Evolutionary conservation across 1,140 invertebrate species (phyloP), one percentile per base, ranked within the genome.

Genomic region (Sycophaga agraensis): DNA sequence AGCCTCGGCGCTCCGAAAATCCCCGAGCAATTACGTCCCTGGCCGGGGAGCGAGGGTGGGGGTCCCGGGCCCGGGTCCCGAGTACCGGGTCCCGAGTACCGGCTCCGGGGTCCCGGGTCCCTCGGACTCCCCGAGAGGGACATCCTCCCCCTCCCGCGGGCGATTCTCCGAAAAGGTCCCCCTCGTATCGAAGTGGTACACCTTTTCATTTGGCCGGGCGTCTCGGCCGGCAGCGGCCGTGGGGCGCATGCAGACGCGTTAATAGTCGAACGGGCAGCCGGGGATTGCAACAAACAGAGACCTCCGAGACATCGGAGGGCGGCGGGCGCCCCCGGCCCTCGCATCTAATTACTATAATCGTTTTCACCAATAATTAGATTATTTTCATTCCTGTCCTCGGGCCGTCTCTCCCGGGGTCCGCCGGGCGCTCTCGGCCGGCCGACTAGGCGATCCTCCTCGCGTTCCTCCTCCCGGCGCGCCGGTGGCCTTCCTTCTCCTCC

Each of bases 341-440:
- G 65, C 69, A 72, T 63, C 61, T 74, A 77, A 77, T 77, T 73
- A 77, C 75, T 77, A 77, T 77, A 74, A 77, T 75, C 73, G 72
- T 72, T 75, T 74, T 73, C 71, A 70, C 69, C 69, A 74, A 73
- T 77, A 77, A 77, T 77, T 77, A 77, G 75, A 77, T 75, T 75
- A 77, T 73, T 72, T 69, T 70, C 67, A 70, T 69, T 68, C 66
- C 67, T 60, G 65, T 64, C 63, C 64, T 66, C 57, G 49, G 39
- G 51, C 57, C 42, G 43, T 51, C 40, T n/a, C 45, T 65, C 56
- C n/a, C n/a, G n/a, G n/a, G n/a, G n/a, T 42, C 26, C n/a, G 0
- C 14, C 45, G 19, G 26, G 19, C 22, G 24, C 16, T 58, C 57
- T 39, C n/a, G n/a, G n/a, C n/a, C n/a, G 12, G 5, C n/a, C n/a